Evolutionary conservation across 2,888 invertebrate species (phyloP), one percentile per base, ranked within the genome.

Genomic region (Marasmarcha lunaedactyla): DNA sequence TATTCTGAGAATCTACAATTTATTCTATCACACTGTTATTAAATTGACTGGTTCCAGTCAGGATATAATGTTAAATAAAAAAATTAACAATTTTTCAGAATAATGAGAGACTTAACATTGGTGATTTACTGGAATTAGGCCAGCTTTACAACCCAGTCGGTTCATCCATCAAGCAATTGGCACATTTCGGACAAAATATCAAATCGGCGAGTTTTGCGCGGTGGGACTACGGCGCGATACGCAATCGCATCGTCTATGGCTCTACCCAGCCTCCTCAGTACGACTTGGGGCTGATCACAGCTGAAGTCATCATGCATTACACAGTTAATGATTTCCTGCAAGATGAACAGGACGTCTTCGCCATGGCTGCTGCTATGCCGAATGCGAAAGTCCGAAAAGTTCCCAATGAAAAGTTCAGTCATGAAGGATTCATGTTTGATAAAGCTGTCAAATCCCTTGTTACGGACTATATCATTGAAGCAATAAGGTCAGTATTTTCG

Each of bases 141-240:
- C n/a, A n/a, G n/a, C n/a, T n/a, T n/a, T 35, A 3, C 20, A 20
- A 7, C 3, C 20, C 20, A 20, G 42, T 40, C 10, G 76, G 77
- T 1, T 70, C 63, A 6, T 50, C 77, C 0, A 13, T 74, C 1
- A 77, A 74, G 40, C 74, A 76, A 52, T 20, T 68, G 1, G 76
- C 67, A 0, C 76, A 74, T 45, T 78, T 56, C 42, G 76, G 74
- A 0, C 78, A 79, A 48, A 76, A 71, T 43, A 61, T 79, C 6
- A 54, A 66, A 37, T 69, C 68, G 43, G 57, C 51, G 45, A 27
- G 42, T 1, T 79, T 79, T 51, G 54, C 66, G 6, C 49, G 71
- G 15, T 79, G 63, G 59, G 50, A 67, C 33, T 63, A 57, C 35
- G 69, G 69, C 2, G 0, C 38, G 0, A 3, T 47, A 6, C 42